Conservation (phyloP, 2,113 vertebrate genomes). For the Rhadina sibilatrix region DNA sequence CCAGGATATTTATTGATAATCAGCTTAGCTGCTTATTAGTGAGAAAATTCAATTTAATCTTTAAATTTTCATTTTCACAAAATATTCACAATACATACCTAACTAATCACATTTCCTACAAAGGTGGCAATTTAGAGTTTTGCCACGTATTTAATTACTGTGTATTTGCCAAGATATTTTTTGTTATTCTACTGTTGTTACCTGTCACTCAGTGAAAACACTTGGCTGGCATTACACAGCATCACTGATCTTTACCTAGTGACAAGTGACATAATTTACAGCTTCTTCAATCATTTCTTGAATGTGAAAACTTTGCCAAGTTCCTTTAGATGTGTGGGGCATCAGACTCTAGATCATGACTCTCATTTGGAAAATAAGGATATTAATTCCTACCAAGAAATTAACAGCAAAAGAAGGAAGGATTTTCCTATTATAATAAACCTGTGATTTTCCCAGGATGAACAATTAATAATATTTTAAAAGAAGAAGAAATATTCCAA, state of each 20-base stretch:
- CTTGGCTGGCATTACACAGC: background rate
- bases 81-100: background rate
- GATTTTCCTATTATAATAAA: background rate
- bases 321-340: background rate
- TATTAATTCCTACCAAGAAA: background rate
- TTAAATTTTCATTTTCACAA: slow-evolving; percentile 7
- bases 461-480: background rate
- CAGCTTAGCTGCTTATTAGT: background rate
- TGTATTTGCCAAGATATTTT: background rate
- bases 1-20: background rate
- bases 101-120: background rate
- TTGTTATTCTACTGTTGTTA: background rate
- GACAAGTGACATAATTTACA: background rate
- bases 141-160: background rate
- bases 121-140: background rate
- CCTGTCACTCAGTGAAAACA: slow-evolving; percentile 20
- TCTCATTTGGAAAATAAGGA: background rate
- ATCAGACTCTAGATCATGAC: background rate
- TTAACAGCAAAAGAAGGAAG: background rate
- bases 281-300: background rate
- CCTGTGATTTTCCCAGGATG: background rate
- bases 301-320: background rate
- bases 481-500: background rate
- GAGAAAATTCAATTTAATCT: background rate
- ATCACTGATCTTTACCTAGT: slow-evolving; percentile 29